phyloP scores from a whole-genome alignment of 2,888 invertebrate species.

The Acrocyrtus sp. region DNA sequence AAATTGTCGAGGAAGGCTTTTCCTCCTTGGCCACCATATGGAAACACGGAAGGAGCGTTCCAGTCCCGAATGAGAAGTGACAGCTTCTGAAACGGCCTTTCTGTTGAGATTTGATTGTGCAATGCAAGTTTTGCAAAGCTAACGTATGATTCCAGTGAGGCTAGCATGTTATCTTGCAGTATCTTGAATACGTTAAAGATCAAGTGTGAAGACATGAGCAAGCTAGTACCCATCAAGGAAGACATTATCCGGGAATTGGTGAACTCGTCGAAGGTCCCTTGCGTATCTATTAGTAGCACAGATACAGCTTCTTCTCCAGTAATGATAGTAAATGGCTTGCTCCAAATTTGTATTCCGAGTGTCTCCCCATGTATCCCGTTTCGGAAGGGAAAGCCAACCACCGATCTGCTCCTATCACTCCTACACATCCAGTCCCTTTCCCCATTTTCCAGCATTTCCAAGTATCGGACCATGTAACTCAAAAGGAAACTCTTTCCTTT shows the following conservation, averaged over 20 bases:
- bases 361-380: constrained; percentile 65
- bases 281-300: constrained; percentile 57
- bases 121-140: constrained; percentile 49
- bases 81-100: constrained; percentile 60
- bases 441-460: constrained; percentile 56
- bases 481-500: constrained; percentile 61
- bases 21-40: constrained; percentile 49
- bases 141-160: constrained; percentile 45
- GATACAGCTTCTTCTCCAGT: constrained; percentile 60
- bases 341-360: constrained; percentile 66
- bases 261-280: constrained; percentile 55
- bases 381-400: constrained; percentile 48
- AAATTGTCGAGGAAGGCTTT: constrained; percentile 31
- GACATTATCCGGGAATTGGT: constrained; percentile 40
- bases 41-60: constrained; percentile 26
- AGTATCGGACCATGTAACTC: constrained; percentile 59
- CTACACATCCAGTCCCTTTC: constrained; percentile 46
- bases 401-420: constrained; percentile 11
- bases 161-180: constrained; percentile 45
- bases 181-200: constrained; percentile 49
- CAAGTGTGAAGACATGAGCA: constrained; percentile 45
- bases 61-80: constrained; percentile 60
- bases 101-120: constrained; percentile 34
- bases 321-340: constrained; percentile 65
- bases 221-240: constrained; percentile 49